Conservation (phyloP, 35 echinoderm and acorn worm genomes). For the Holothuria glaberrima region DNA sequence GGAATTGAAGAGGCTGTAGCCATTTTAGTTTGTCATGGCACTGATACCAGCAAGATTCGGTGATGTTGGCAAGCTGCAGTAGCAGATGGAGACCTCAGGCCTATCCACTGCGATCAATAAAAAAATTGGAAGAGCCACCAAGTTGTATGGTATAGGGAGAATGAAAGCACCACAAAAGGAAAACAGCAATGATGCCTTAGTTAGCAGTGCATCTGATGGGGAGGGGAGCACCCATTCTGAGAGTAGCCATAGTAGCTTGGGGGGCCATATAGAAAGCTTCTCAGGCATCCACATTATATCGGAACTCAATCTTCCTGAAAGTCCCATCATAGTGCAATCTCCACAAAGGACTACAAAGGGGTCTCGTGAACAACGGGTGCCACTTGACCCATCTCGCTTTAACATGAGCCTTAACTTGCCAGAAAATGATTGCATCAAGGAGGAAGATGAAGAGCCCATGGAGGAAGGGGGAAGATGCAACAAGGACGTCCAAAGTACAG, state of each 20-base stretch:
- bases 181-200: not conserved
- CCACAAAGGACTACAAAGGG: slow-evolving; percentile 49
- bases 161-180: slow-evolving; percentile 46
- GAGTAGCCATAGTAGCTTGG: slow-evolving; percentile 17
- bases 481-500: not conserved
- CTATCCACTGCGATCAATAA: not conserved
- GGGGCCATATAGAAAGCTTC: slow-evolving; percentile 34
- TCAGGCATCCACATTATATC: slow-evolving; percentile 48
- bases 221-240: slow-evolving; percentile 43
- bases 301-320: slow-evolving; percentile 48
- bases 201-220: slow-evolving; percentile 26
- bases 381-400: slow-evolving; percentile 23
- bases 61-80: too few species aligned
- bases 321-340: slow-evolving; percentile 58
- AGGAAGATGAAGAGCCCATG: slow-evolving; percentile 64
- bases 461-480: slow-evolving; percentile 7
- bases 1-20: too few species aligned
- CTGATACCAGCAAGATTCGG: too few species aligned
- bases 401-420: slow-evolving; percentile 80
- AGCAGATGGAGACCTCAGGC: slow-evolving; percentile 10
- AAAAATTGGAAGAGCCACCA: not conserved
- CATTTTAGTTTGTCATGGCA: too few species aligned
- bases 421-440: slow-evolving; percentile 52
- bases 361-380: not conserved
- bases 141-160: not conserved